phyloP scores from a whole-genome alignment of 1,140 invertebrate species.

The Drosophila seguyi region DNA sequence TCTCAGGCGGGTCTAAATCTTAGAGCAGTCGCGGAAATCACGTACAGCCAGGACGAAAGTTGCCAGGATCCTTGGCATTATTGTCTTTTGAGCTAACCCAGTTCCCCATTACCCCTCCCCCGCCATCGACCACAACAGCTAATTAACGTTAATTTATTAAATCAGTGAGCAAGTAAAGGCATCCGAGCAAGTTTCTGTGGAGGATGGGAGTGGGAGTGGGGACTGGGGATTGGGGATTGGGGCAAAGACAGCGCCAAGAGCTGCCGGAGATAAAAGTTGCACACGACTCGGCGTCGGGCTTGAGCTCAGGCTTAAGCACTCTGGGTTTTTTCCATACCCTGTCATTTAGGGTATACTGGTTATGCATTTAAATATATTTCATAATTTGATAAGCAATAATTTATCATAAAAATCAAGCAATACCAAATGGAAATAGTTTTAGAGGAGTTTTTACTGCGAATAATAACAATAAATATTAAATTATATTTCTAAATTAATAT shows the following conservation, averaged over 20 bases:
- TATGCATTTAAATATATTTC: neutral
- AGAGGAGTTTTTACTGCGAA: neutral
- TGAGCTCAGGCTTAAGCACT: constrained; percentile 48
- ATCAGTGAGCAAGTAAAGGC: constrained; percentile 84
- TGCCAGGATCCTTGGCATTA: constrained; percentile 75
- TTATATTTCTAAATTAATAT: too few species aligned
- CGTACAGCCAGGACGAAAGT: constrained; percentile 68
- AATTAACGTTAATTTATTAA: constrained; percentile 85
- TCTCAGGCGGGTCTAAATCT: constrained; percentile 55
- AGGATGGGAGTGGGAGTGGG: neutral
- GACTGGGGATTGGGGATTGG: neutral
- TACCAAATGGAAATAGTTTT: neutral
- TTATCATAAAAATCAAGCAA: fast-evolving
- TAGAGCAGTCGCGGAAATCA: constrained; percentile 67
- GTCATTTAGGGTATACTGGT: neutral
- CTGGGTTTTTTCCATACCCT: constrained; percentile 34
- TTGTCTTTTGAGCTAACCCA: constrained; percentile 82
- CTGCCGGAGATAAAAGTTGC: constrained; percentile 75
- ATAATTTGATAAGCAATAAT: fast-evolving
- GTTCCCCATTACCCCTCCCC: constrained; percentile 16
- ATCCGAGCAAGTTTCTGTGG: constrained; percentile 43
- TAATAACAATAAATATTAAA: neutral
- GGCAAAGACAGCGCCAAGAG: constrained; percentile 41
- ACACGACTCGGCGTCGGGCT: constrained; percentile 57
- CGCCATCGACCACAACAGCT: constrained; percentile 75